A percentile compares a stretch with the other conserved stretches of the same genome.
These are phyloP conservation scores for Procavia capensis DNA, from an alignment of 2,113 vertebrate genomes.

Conservation along the genomic window DNA sequence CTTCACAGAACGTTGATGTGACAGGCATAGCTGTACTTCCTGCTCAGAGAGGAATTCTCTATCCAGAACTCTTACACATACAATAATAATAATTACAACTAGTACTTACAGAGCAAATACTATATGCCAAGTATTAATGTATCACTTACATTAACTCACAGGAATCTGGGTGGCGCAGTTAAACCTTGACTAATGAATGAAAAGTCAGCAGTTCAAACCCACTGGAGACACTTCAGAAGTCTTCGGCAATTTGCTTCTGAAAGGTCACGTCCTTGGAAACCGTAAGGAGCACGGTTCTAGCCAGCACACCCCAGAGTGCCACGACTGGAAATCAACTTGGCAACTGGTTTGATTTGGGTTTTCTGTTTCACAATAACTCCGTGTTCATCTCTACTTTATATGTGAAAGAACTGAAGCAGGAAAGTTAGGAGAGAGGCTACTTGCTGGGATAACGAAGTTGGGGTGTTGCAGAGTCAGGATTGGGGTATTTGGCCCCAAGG, in stretches of 20 bases:
- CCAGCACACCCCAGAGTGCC: no score
- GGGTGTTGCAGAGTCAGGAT: background rate
- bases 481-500: background rate
- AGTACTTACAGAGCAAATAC: background rate
- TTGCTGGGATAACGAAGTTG: background rate
- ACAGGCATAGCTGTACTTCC: background rate
- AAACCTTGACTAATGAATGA: no score
- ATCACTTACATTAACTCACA: background rate
- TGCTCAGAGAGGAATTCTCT: background rate
- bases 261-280: no score
- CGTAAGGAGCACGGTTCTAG: no score
- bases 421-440: background rate
- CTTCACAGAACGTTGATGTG: background rate
- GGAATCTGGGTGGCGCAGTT: no score
- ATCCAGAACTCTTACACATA: background rate
- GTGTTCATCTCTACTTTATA: background rate
- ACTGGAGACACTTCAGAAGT: no score
- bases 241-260: no score
- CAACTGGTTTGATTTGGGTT: no score
- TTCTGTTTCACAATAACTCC: background rate
- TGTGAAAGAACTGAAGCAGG: background rate
- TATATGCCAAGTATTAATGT: background rate
- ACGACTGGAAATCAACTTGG: no score
- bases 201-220: no score
- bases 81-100: background rate